A percentile compares a stretch with the other conserved stretches of the same genome.
These are phyloP conservation scores for Rhinogobius similis DNA, from an alignment of 2,113 vertebrate species.

Conservation along the genomic window DNA sequence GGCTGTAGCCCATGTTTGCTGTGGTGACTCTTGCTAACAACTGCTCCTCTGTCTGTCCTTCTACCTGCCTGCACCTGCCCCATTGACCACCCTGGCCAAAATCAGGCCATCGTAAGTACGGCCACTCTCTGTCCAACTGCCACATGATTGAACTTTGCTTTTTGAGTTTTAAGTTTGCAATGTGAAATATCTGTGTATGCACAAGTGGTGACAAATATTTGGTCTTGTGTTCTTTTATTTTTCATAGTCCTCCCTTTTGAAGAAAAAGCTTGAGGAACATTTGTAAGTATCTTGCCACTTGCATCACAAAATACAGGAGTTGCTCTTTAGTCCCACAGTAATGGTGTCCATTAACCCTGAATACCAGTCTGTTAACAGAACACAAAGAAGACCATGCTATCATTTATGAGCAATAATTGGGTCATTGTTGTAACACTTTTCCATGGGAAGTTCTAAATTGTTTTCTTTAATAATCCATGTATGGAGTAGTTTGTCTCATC, in stretches of 20 bases:
- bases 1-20: slow-evolving; percentile 69
- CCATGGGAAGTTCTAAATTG: background rate
- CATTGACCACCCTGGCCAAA: slow-evolving; percentile 63
- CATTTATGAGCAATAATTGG: background rate
- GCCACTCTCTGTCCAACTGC: slow-evolving; percentile 51
- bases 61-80: slow-evolving; percentile 52
- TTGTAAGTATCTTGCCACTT: slow-evolving; percentile 79
- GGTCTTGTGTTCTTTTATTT: background rate
- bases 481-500: background rate
- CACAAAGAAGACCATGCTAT: too few species aligned
- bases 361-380: too few species aligned
- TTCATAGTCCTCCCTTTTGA: slow-evolving; percentile 81
- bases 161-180: slow-evolving; percentile 24
- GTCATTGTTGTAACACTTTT: background rate
- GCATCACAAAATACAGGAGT: background rate
- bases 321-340: background rate
- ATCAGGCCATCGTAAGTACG: slow-evolving; percentile 82
- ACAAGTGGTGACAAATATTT: background rate
- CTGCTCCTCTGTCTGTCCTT: slow-evolving; percentile 58
- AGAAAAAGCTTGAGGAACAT: slow-evolving; percentile 90
- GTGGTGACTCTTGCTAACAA: slow-evolving; percentile 72
- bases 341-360: background rate
- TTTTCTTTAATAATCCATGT: too few species aligned
- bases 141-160: slow-evolving; percentile 61
- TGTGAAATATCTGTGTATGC: background rate